These are phyloP conservation scores for Seriola rivoliana DNA, from an alignment of 2,113 vertebrate species.

Conservation along the genomic window DNA sequence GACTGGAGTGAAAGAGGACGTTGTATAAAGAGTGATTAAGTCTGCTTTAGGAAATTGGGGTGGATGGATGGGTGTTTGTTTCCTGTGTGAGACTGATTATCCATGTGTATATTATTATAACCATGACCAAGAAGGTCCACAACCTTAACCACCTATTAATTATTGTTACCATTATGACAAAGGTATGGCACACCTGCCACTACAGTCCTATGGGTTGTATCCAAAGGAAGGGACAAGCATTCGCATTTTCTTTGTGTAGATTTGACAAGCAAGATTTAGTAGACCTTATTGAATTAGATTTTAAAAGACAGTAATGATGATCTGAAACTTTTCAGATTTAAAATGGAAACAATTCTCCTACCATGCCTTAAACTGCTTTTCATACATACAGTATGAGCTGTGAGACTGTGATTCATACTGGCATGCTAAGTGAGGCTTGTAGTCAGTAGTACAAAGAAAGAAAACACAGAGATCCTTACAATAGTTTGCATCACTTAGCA, in stretches of 20 bases:
- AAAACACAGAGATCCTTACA: not conserved
- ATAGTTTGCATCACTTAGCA: constrained; percentile 28
- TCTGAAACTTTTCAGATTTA: not conserved
- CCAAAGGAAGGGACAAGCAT: not conserved
- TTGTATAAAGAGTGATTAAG: too few species aligned
- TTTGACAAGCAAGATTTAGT: not conserved
- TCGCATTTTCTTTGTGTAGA: not conserved
- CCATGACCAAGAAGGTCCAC: not conserved
- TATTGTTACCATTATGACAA: not conserved
- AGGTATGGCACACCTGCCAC: not conserved
- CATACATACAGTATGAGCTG: not conserved
- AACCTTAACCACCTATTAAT: not conserved
- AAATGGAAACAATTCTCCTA: not conserved
- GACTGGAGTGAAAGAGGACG: not conserved
- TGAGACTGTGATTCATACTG: constrained; percentile 2
- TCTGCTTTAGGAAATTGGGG: not conserved
- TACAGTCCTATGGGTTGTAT: not conserved
- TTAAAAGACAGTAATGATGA: not conserved
- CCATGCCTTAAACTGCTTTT: not conserved
- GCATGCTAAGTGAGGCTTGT: not conserved
- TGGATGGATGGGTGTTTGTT: not conserved
- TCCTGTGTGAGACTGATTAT: not conserved
- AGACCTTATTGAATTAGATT: too few species aligned
- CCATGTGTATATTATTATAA: not conserved
- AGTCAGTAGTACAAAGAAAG: not conserved